phyloP scores from a whole-genome alignment of 2,888 invertebrate genomes.

The Eupithecia centaureata region DNA sequence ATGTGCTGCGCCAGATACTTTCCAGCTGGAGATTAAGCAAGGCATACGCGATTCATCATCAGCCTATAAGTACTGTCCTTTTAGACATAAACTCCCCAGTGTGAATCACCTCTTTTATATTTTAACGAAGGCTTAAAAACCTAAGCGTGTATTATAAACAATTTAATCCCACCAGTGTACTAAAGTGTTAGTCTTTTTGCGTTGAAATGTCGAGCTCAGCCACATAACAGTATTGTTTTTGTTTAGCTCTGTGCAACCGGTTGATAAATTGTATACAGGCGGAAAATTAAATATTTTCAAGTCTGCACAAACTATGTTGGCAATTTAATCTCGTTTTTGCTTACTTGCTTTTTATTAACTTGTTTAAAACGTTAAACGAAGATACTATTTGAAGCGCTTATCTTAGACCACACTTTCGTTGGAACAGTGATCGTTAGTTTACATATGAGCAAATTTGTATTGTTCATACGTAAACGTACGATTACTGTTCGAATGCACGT shows the following conservation, averaged over 20 bases:
- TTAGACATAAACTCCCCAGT: no score
- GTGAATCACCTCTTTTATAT: background rate
- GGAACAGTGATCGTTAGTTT: no score
- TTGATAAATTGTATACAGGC: constrained; percentile 64
- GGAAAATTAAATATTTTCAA: constrained; percentile 61
- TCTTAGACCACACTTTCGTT: no score
- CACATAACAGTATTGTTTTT: constrained; percentile 42
- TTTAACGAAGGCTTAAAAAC: background rate
- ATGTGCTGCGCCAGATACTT: no score
- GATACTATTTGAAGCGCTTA: no score
- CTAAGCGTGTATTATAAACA: background rate
- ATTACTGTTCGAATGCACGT: no score
- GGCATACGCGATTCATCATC: no score
- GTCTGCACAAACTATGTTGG: background rate
- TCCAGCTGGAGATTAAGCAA: no score
- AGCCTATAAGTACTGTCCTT: no score
- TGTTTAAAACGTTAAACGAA: no score
- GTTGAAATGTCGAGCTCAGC: constrained; percentile 38
- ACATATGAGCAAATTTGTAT: no score
- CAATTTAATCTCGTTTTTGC: background rate
- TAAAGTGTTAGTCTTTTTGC: constrained; percentile 6
- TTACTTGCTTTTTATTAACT: background rate
- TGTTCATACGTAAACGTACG: no score
- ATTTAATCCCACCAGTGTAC: constrained; percentile 3
- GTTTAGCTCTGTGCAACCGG: constrained; percentile 50